Conservation (phyloP, 2,797 vertebrate species). For the Danio choprae region DNA sequence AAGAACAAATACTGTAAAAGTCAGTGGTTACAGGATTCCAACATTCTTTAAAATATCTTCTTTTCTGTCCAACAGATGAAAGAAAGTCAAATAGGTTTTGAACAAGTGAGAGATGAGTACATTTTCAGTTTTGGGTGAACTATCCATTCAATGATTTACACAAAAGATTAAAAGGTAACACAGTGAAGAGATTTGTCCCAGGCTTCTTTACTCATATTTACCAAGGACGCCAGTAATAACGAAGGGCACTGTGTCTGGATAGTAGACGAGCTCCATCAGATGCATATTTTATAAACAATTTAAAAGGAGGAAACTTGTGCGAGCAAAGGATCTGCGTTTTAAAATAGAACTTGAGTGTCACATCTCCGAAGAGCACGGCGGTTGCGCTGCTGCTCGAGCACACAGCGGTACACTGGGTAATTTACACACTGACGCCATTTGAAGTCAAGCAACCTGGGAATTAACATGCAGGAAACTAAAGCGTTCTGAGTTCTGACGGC, state of each 20-base stretch:
- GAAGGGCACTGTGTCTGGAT: constrained; percentile 40
- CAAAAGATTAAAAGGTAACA: too few relatives aligned
- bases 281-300: constrained; percentile 66
- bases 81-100: too few relatives aligned
- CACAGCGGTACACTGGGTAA: constrained; percentile 62
- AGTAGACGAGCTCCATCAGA: constrained; percentile 54
- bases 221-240: too few relatives aligned
- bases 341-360: constrained; percentile 66
- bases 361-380: constrained; percentile 64
- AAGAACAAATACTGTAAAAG: too few relatives aligned
- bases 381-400: constrained; percentile 65
- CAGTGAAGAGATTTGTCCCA: too few relatives aligned
- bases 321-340: constrained; percentile 59
- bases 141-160: too few relatives aligned
- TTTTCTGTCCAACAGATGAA: too few relatives aligned
- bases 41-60: too few relatives aligned
- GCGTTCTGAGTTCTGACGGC: background rate
- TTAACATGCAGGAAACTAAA: background rate
- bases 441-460: constrained; percentile 30
- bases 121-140: too few relatives aligned
- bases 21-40: too few relatives aligned
- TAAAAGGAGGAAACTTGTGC: constrained; percentile 49
- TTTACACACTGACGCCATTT: constrained; percentile 28
- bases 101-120: too few relatives aligned
- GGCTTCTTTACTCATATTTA: too few relatives aligned